These are phyloP conservation scores for Rhea pennata DNA, from an alignment of 2,113 vertebrate species.

Conservation along the genomic window DNA sequence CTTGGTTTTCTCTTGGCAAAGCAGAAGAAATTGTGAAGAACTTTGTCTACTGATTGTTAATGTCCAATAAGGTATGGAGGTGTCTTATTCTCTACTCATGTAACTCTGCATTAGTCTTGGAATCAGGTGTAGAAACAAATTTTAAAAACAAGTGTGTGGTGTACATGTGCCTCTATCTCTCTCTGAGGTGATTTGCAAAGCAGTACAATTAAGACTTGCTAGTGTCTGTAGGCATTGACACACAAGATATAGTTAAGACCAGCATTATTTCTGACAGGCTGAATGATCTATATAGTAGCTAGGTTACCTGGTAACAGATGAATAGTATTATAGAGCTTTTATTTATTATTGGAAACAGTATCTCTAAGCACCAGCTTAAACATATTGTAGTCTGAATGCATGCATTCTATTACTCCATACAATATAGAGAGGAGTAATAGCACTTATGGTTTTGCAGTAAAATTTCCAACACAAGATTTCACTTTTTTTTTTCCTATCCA, in stretches of 20 bases:
- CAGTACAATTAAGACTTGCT: neutral
- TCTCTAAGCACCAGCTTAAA: neutral
- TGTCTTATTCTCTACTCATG: neutral
- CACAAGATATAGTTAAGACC: neutral
- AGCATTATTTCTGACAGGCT: neutral
- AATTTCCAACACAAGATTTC: neutral
- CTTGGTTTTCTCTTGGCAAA: neutral
- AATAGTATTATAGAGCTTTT: neutral
- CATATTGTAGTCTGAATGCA: neutral
- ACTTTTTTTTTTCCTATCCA: neutral
- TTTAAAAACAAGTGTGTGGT: neutral
- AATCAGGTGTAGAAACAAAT: neutral
- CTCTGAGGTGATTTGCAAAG: neutral
- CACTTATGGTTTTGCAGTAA: neutral
- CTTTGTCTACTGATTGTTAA: neutral
- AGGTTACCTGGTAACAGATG: neutral
- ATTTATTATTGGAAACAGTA: neutral
- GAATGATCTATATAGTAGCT: neutral
- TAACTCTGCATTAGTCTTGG: neutral
- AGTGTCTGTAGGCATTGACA: neutral
- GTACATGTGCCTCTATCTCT: rapidly evolving
- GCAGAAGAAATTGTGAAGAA: neutral
- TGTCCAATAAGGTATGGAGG: neutral
- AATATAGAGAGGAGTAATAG: neutral
- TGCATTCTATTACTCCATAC: neutral